Evolutionary conservation across 2,888 invertebrate species (phyloP), one percentile per base, ranked within the genome.

Genomic region (Ypsolopha scabrella): DNA sequence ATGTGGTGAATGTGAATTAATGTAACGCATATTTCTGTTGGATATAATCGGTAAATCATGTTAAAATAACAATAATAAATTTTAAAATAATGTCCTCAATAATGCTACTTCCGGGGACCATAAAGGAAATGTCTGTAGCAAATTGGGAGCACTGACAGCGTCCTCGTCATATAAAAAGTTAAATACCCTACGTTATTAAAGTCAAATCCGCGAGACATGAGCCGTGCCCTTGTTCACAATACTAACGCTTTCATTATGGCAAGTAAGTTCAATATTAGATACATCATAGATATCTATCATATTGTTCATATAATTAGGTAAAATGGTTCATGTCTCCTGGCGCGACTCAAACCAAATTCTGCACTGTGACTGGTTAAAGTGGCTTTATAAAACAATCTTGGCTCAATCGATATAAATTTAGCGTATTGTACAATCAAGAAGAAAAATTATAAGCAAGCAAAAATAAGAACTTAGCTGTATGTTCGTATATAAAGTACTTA

Each of bases 371-470:
- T 36, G 47, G 37, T 9, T 47, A 47, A 36, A 47, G 47, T 37
- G 14, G 37, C 36, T 47, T 47, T 47, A 47, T 47, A 14, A 13
- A 43, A 6, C 11, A 47, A 47, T 37, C 11, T 47, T 37, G 37
- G 47, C 47, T 47, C 47, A 47, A 47, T 47, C 47, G 47, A 47
- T 47, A 47, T 34, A 13, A 43, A 47, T 6, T 47, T 47, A 47
- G 47, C 8, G 13, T 47, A 47, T n/a, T 45, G 45, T 36, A 47
- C 9, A 47, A 14, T 11, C 48, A 7, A 48, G 41, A 41, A 10
- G 39, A 47, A n/a, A 13, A 45, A 34, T 45, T 45, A 24, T 45
- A 7, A 34, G n/a, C 7, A 1, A 49, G 41, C 41, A 34, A 34
- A 34, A 2, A 34, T 46, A 46, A 46, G n/a, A 24, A n/a, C 9